Conservation (phyloP, 1,140 invertebrate species). For the Cheumatopsyche charites region DNA sequence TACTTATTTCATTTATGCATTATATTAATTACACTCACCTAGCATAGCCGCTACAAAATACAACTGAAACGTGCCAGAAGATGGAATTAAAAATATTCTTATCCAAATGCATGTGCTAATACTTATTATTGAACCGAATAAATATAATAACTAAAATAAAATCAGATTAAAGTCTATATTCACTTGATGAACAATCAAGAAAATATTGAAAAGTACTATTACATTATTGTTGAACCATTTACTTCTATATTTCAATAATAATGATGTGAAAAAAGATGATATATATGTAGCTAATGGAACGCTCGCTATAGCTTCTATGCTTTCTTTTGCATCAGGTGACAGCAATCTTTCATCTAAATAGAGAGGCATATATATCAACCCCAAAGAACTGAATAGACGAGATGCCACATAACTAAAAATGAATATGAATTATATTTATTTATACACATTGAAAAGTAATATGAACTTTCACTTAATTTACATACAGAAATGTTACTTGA, state of each 20-base stretch:
- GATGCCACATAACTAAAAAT: slow-evolving; percentile 76
- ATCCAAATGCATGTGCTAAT: slow-evolving; percentile 69
- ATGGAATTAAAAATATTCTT: slow-evolving; percentile 58
- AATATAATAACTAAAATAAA: slow-evolving; percentile 65
- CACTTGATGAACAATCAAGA: too few species aligned
- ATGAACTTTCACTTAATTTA: background rate
- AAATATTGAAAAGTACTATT: slow-evolving; percentile 29
- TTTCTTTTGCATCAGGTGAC: slow-evolving; percentile 56
- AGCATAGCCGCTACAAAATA: slow-evolving; percentile 72
- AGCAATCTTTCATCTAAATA: slow-evolving; percentile 80
- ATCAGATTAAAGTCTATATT: slow-evolving; percentile 11
- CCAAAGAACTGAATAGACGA: slow-evolving; percentile 81
- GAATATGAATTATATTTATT: slow-evolving; percentile 18
- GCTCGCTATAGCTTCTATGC: slow-evolving; percentile 74
- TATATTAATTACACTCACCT: slow-evolving; percentile 58
- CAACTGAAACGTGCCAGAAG: slow-evolving; percentile 62
- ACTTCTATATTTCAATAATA: slow-evolving; percentile 73
- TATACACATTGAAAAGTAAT: background rate
- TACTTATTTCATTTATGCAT: background rate
- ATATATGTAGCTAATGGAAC: slow-evolving; percentile 86
- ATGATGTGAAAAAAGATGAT: slow-evolving; percentile 81
- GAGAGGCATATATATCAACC: slow-evolving; percentile 84
- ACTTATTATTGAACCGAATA: slow-evolving; percentile 68
- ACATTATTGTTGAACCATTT: slow-evolving; percentile 65
- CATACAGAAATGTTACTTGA: slow-evolving; percentile 63